These are phyloP conservation scores for Phaonia tiefii DNA, from an alignment of 2,888 invertebrate genomes.

Conservation along the genomic window DNA sequence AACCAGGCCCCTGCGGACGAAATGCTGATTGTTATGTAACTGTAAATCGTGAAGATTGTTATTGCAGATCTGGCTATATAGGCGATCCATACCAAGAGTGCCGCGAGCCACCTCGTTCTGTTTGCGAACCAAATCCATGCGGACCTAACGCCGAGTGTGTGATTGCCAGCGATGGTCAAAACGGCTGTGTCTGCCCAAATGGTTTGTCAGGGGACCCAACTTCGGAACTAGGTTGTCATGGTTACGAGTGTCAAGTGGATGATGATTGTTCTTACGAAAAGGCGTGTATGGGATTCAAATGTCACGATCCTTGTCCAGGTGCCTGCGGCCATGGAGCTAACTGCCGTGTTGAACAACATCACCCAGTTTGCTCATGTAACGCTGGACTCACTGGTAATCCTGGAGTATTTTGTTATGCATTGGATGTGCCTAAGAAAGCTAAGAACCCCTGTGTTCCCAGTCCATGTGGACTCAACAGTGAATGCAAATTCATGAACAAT, in stretches of 20 bases:
- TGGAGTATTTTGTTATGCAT: constrained; percentile 85
- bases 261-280: constrained; percentile 87
- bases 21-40: constrained; percentile 93
- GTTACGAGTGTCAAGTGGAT: constrained; percentile 90
- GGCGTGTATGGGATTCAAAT: constrained; percentile 90
- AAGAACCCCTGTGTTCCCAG: constrained; percentile 87
- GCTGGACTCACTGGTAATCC: constrained; percentile 89
- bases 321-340: constrained; percentile 88
- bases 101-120: constrained; percentile 84
- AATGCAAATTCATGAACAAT: constrained; percentile 87
- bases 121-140: constrained; percentile 90
- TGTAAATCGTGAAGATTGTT: constrained; percentile 91
- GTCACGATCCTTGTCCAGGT: constrained; percentile 91
- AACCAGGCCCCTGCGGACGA: constrained; percentile 90
- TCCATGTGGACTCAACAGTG: constrained; percentile 90
- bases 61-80: constrained; percentile 87
- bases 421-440: constrained; percentile 81
- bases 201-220: constrained; percentile 90
- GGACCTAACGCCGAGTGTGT: constrained; percentile 89
- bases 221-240: constrained; percentile 86
- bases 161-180: constrained; percentile 85
- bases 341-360: constrained; percentile 89
- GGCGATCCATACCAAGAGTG: constrained; percentile 92
- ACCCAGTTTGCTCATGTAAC: constrained; percentile 89
- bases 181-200: constrained; percentile 87